These are phyloP conservation scores for Ctenosaura bakeri DNA, from an alignment of 2,797 vertebrate genomes.

Conservation along the genomic window DNA sequence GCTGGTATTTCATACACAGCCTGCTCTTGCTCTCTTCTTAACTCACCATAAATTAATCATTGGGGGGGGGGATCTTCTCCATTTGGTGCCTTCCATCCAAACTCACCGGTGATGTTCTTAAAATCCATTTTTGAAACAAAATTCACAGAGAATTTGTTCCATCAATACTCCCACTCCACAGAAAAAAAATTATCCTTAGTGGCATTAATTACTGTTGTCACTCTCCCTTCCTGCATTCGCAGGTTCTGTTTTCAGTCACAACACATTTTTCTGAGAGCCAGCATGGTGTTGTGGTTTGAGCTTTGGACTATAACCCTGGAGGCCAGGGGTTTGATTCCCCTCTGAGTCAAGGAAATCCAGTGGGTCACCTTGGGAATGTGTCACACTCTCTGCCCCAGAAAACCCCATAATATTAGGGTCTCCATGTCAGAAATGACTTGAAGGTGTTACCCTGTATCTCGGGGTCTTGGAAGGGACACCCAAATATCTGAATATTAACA, in stretches of 20 bases:
- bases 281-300: too few relatives aligned
- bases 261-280: constrained; percentile 20
- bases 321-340: too few relatives aligned
- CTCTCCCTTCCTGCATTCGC: constrained; percentile 30
- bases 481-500: too few relatives aligned
- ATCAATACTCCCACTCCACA: constrained; percentile 55
- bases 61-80: neutral
- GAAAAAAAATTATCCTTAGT: constrained; percentile 58
- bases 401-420: too few relatives aligned
- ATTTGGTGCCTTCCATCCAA: constrained; percentile 41
- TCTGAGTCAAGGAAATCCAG: too few relatives aligned
- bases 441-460: too few relatives aligned
- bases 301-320: too few relatives aligned
- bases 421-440: too few relatives aligned
- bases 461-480: too few relatives aligned
- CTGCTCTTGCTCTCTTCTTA: constrained; percentile 9
- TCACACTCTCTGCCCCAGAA: too few relatives aligned
- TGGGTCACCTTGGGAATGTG: too few relatives aligned
- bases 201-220: constrained; percentile 55
- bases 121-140: constrained; percentile 43
- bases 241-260: constrained; percentile 41
- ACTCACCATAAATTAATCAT: constrained; percentile 49
- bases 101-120: constrained; percentile 16
- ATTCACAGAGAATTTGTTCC: constrained; percentile 38
- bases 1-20: constrained; percentile 4